Evolutionary conservation across 2,797 vertebrate genomes (phyloP).

Genomic region (Allobates femoralis): DNA sequence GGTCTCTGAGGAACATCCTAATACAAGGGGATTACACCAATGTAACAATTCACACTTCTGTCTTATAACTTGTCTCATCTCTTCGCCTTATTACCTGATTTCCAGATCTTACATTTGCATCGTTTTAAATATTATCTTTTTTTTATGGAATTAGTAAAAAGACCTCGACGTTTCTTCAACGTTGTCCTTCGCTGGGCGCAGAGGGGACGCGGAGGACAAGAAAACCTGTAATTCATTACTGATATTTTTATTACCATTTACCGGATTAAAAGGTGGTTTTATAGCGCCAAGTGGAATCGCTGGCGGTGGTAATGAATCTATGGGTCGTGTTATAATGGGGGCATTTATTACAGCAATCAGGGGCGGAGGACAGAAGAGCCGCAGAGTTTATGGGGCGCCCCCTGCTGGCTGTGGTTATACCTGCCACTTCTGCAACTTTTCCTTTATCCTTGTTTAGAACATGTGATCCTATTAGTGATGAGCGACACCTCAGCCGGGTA

Average conservation of each 20-base stretch:
- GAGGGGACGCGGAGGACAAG: slow-evolving; percentile 21
- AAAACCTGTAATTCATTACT: slow-evolving; percentile 38
- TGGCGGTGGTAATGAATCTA: slow-evolving; percentile 33
- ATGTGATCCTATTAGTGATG: neutral
- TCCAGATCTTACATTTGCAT: neutral
- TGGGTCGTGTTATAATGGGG: neutral
- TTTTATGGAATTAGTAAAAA: neutral
- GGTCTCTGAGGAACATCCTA: neutral
- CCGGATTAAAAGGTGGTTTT: slow-evolving; percentile 33
- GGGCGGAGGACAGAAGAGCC: neutral
- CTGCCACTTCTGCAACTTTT: neutral
- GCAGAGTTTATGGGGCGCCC: neutral
- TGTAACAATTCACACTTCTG: neutral
- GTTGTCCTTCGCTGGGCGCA: slow-evolving; percentile 21
- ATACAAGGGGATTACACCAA: slow-evolving; percentile 12
- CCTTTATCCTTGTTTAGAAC: neutral
- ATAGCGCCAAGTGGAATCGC: neutral
- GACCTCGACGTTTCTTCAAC: neutral
- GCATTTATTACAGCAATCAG: neutral
- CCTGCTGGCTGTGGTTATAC: neutral
- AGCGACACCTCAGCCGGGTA: no score
- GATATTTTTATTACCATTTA: slow-evolving; percentile 42
- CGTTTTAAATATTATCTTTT: neutral
- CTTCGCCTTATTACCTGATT: neutral
- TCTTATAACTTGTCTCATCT: neutral